Evolutionary conservation across 1,140 invertebrate genomes (phyloP), one percentile per base, ranked within the genome.

Genomic region (Drosophila yakuba): DNA sequence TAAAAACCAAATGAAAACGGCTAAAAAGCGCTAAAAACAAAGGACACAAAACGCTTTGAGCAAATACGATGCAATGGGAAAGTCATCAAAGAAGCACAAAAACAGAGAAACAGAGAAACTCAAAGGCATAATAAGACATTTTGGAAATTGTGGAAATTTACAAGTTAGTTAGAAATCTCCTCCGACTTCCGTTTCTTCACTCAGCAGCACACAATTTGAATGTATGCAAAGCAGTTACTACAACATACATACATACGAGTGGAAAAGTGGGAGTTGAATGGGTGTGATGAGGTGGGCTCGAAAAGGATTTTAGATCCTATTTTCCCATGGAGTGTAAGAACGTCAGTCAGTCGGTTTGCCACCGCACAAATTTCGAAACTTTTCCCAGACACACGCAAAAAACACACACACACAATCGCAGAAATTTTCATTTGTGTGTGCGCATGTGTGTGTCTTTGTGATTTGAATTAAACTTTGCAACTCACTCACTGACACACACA

Each of bases 251-350:
- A 54, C 57, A 48, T 15, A 58, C 17, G 45, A 17, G 38, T 6
- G 10, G 10, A 44, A 10, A 17, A 44, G 28, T 32, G 4, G 17
- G 23, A 20, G 20, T 20, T 20, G 20, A 2, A 20, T 32, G 4
- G 17, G 23, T 43, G 8, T 25, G 50, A 39, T 35, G 8, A 38
- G 15, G 20, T 32, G 38, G 12, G 47, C 45, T 77, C 64, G 58
- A 78, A 86, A 86, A 82, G 83, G 83, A 82, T 82, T 86, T 88
- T 81, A 85, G 82, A 85, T 84, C 82, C 80, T 86, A 86, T 86
- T 86, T 86, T 81, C 55, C 79, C 64, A 74, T 69, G 60, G 83
- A 73, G 78, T 48, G 62, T 41, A 66, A 39, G 60, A 44, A 74
- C 74, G 82, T 86, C 78, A 74, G 82, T 86, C 78, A 74, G 78